These are phyloP conservation scores for Denticeps clupeoides DNA, from an alignment of 2,797 vertebrate species.

Conservation along the genomic window DNA sequence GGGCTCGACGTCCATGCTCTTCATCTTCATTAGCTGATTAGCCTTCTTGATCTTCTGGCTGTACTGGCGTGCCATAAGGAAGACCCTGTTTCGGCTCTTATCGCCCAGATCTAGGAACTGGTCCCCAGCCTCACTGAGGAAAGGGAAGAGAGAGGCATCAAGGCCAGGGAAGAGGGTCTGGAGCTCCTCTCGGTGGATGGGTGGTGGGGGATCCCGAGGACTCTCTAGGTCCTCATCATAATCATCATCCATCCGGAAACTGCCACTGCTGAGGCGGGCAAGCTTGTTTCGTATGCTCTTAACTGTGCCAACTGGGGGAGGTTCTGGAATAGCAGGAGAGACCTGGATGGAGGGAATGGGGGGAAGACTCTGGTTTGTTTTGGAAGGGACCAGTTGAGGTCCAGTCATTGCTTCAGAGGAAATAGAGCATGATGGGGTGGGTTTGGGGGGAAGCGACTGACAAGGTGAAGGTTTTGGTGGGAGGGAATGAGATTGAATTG, in stretches of 20 bases:
- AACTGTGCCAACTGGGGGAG: conserved; percentile 50
- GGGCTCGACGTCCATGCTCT: conserved; percentile 77
- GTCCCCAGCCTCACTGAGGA: conserved; percentile 55
- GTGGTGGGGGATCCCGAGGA: conserved; percentile 22
- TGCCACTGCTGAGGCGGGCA: conserved; percentile 64
- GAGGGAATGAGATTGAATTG: conserved; percentile 4
- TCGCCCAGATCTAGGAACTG: conserved; percentile 63
- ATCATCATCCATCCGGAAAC: conserved; percentile 64
- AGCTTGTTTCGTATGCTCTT: conserved; percentile 61
- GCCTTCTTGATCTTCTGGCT: conserved; percentile 98
- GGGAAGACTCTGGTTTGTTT: too few relatives aligned
- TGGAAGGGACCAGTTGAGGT: too few relatives aligned
- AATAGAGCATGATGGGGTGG: too few relatives aligned
- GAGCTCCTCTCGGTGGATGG: conserved; percentile 46
- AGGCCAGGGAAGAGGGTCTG: conserved; percentile 63
- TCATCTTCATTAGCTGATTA: conserved; percentile 90
- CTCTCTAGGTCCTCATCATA: conserved; percentile 55
- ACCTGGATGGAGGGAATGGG: not conserved
- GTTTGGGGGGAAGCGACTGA: conserved; percentile 30
- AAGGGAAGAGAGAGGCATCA: conserved; percentile 53
- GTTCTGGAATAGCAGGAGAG: conserved; percentile 48
- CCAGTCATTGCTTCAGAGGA: too few relatives aligned
- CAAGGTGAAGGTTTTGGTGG: conserved; percentile 11
- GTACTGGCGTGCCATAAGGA: conserved; percentile 93
- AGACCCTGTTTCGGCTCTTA: conserved; percentile 82